Evolutionary conservation across 2,113 vertebrate genomes (phyloP).

Genomic region (Accipiter cooperii): DNA sequence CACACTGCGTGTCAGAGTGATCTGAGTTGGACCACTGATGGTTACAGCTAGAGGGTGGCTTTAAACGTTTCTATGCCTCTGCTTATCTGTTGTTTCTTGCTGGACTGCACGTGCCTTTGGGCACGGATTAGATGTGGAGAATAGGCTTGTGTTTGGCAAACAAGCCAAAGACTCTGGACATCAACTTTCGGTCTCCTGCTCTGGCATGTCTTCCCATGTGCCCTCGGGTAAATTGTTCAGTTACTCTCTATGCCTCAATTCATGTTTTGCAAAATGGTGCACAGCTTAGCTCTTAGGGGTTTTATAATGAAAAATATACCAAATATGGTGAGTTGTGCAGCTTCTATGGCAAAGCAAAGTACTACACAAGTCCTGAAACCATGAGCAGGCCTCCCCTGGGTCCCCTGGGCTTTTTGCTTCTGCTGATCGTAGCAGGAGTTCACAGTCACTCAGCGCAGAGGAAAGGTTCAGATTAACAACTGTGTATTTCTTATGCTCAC

Average conservation of each 20-base stretch:
- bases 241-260: not conserved
- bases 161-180: not conserved
- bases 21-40: not conserved
- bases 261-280: not conserved
- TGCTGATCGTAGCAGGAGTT: not conserved
- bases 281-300: not conserved
- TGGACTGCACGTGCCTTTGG: not conserved
- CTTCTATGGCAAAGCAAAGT: not conserved
- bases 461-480: not conserved
- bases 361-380: not conserved
- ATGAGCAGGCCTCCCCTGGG: accelerated
- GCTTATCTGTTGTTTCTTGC: not conserved
- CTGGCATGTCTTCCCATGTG: accelerated
- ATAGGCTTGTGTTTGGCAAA: not conserved
- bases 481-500: not conserved
- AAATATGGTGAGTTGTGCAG: not conserved
- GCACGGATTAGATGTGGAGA: not conserved
- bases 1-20: not conserved
- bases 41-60: not conserved
- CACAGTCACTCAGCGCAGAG: not conserved
- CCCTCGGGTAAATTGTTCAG: not conserved
- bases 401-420: not conserved
- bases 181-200: not conserved
- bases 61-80: not conserved
- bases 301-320: not conserved